Evolutionary conservation across 1,140 invertebrate species (phyloP), one percentile per base, ranked within the genome.

Genomic region (Anoplophora glabripennis): DNA sequence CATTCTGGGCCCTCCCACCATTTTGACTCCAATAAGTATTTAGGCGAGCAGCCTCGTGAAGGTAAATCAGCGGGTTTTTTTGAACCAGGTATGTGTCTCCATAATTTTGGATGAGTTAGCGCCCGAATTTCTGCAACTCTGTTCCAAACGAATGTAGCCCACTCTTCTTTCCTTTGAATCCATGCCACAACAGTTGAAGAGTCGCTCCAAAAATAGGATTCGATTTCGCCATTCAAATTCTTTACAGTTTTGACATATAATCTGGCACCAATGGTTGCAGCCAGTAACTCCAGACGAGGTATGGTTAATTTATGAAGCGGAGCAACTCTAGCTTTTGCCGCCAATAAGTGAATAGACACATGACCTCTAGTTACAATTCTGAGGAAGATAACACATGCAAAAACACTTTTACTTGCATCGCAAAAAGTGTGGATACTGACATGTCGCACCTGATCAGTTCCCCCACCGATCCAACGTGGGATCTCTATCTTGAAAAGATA

Each of bases 31-130:
- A n/a, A n/a, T n/a, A n/a, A 52, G 11, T 58, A 48, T 42, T 59
- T 56, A 0, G 64, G 58, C 0, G 37, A 52, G 55, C 67, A 73
- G 4, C 73, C 74, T 40, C 75, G 11, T 3, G 72, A 76, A n/a
- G 67, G 69, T 14, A 77, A 55, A 63, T 80, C 77, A 11, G 75
- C 76, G 5, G 76, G 74, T 60, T 79, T 79, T 18, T 63, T 21
- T n/a, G 60, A 42, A 4, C 74, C 74, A 3, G 75, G 72, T 3
- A 78, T 61, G 62, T 78, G 68, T 21, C 61, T 38, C 73, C 74
- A 79, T 2, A 63, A 18, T 44, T 56, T 42, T 36, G 54, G 51
- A 14, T 63, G 46, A 17, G 73, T 69, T n/a, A 72, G 57, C 8
- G 49, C 46, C 36, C 65, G 41, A 17, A 76, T 73, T 65, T 71